A percentile compares a stretch with the other conserved stretches of the same genome.
Conservation (phyloP, 2,888 invertebrate species). For the Ernsta delagoae region DNA sequence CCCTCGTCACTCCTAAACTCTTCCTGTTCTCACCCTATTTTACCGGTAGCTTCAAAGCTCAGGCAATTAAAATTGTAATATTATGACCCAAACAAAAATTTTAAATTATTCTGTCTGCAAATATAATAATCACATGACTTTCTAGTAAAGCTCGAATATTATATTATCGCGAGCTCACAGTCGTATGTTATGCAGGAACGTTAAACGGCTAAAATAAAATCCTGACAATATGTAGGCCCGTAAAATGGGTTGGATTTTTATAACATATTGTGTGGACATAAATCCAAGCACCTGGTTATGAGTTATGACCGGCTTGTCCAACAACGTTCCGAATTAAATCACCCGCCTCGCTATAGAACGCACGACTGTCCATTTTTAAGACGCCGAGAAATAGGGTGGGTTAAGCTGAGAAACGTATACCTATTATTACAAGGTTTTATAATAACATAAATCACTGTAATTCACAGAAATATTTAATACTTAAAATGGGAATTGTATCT, state of each 20-base stretch:
- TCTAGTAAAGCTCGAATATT: background rate
- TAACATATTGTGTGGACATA: conserved; percentile 68
- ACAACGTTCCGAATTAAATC: conserved; percentile 63
- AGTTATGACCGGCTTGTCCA: conserved; percentile 55
- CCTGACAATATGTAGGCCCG: conserved; percentile 45
- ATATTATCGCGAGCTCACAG: background rate
- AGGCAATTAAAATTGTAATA: too few species aligned
- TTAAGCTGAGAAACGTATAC: background rate
- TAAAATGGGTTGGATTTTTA: conserved; percentile 66
- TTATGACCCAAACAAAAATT: too few species aligned
- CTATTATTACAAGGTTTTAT: too few species aligned
- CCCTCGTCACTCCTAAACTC: too few species aligned
- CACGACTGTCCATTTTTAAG: conserved; percentile 16
- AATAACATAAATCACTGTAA: too few species aligned
- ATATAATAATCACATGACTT: background rate
- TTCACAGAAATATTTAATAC: too few species aligned
- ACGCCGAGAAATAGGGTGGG: conserved; percentile 16
- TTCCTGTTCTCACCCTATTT: too few species aligned
- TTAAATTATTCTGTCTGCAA: too few species aligned
- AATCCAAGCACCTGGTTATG: conserved; percentile 67
- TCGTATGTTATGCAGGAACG: conserved; percentile 21
- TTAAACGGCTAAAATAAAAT: conserved; percentile 33
- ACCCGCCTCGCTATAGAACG: conserved; percentile 40
- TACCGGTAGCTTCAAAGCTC: too few species aligned
- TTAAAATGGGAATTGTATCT: too few species aligned